A percentile compares a stretch with the other conserved stretches of the same genome.
These are phyloP conservation scores for Leucoraja ocellata DNA, from an alignment of 2,797 vertebrate genomes.

Conservation along the genomic window DNA sequence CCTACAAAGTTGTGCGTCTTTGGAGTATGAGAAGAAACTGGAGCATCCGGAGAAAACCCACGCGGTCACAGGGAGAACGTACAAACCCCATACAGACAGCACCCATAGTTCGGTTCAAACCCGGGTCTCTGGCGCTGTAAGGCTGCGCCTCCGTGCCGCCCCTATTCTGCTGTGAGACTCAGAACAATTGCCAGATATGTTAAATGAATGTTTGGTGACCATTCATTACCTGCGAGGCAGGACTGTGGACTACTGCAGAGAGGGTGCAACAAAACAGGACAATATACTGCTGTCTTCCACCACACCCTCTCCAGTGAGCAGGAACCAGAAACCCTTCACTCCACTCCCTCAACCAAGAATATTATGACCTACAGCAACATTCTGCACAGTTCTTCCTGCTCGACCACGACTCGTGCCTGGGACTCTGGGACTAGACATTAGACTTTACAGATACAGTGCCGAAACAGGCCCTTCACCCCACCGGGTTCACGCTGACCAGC, in stretches of 20 bases:
- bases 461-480: no score
- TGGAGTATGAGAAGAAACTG: no score
- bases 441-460: no score
- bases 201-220: neutral
- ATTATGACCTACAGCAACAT: neutral
- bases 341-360: neutral
- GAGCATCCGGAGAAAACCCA: no score
- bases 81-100: no score
- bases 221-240: neutral
- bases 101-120: no score
- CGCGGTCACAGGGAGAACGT: no score
- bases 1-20: no score
- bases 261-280: neutral
- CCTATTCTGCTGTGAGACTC: neutral
- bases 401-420: neutral
- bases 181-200: neutral
- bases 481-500: no score
- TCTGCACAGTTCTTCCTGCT: neutral
- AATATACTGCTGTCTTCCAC: neutral
- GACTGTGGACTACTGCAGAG: neutral
- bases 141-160: no score
- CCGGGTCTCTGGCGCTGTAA: no score
- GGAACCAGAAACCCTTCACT: neutral
- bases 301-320: neutral
- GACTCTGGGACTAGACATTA: no score